Base-by-base conservation (phyloP, 2,888 invertebrate species). In the Hipparchia sbordonii region DNA sequence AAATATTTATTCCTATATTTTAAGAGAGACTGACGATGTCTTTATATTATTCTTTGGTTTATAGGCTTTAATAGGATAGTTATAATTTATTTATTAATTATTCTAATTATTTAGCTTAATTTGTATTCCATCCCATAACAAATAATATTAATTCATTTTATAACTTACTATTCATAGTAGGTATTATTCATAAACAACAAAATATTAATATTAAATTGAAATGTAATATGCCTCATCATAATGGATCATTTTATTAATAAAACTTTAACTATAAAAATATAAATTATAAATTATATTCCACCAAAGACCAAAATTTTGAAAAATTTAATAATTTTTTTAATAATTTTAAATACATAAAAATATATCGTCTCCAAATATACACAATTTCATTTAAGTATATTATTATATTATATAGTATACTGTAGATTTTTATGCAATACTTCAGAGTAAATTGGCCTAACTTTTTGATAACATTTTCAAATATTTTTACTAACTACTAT, bases 61-160 rank as follows among this genome's bases (percentile, higher is more conserved):
- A 61, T 68, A 61, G n/a, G 75, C 75, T 75, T 75, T 75, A 75
- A 75, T 68, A 23, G 60, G n/a, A 54, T 72, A 46, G 61, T 61
- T 54, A 56, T 61, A 59, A 46, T 51, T 57, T 39, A 13, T 39
- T 39, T 67, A 45, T 67, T 60, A n/a, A 45, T 8, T 54, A 57
- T 10, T 51, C 52, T 23, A 6, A 62, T 23, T 12, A 33, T 2
- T 6, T 57, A 45, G 48, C 6, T 48, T 33, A 39, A 61, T 57
- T 45, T 67, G 72, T 72, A 67, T 72, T 72, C 60, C 45, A 70
- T 10, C 9, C 13, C 71, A 67, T 63, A 74, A 68, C 71, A 13
- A 59, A 59, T 59, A 59, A 33, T 10, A 59, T 59, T 59, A 5
- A 8, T 57, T 57, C 57, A 13, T 8, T 23, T 8, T 56, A 13